A percentile compares a stretch with the other conserved stretches of the same genome.
phyloP scores from a whole-genome alignment of 2,888 invertebrate genomes.

The Lathronympha strigana region DNA sequence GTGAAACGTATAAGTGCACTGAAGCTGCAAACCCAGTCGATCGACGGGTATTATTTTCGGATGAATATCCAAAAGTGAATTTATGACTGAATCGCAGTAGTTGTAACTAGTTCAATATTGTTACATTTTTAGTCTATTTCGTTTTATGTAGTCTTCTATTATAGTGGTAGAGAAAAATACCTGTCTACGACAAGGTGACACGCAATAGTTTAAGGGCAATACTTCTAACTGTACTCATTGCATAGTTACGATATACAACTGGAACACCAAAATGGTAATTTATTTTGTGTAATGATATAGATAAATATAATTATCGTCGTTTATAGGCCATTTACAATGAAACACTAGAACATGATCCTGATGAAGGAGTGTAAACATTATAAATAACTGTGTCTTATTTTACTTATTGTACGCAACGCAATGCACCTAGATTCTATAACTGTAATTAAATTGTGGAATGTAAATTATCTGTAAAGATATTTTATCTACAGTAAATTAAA shows the following conservation, averaged over 20 bases:
- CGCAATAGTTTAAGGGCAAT: conserved; percentile 4
- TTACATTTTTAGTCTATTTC: background rate
- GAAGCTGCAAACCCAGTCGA: background rate
- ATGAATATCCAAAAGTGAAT: background rate
- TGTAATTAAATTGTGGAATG: conserved; percentile 39
- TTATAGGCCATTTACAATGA: conserved; percentile 14
- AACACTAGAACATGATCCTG: background rate
- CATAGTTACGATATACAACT: conserved; percentile 14
- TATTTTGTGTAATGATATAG: conserved; percentile 18
- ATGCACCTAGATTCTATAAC: conserved; percentile 36
- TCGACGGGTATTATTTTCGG: background rate
- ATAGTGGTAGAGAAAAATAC: conserved; percentile 1
- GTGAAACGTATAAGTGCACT: conserved; percentile 6
- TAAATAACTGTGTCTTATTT: conserved; percentile 18
- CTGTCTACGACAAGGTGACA: background rate
- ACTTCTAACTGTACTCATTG: conserved; percentile 19
- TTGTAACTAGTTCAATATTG: conserved; percentile 21
- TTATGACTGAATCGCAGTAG: conserved; percentile 8
- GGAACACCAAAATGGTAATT: conserved; percentile 9
- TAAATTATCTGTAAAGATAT: conserved; percentile 58
- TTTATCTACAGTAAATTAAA: conserved; percentile 61
- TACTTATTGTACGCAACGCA: conserved; percentile 11
- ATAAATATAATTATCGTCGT: conserved; percentile 10
- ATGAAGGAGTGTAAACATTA: background rate
- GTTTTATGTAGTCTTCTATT: conserved; percentile 3